A percentile compares a stretch with the other conserved stretches of the same genome.
Conservation (phyloP, 1,140 invertebrate species). For the Dysdera silvatica region DNA sequence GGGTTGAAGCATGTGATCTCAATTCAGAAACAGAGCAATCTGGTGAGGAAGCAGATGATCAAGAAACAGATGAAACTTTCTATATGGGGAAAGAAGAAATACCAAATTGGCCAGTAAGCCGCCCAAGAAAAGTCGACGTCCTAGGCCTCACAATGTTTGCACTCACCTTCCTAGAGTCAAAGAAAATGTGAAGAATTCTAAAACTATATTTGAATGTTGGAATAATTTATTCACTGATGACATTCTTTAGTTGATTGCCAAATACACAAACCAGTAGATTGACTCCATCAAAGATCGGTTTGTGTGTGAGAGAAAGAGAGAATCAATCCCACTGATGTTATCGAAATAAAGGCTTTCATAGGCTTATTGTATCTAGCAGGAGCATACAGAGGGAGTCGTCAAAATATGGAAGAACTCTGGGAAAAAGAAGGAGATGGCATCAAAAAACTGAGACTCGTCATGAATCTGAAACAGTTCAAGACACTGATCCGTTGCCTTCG, state of each 20-base stretch:
- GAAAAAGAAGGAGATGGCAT: constrained; percentile 13
- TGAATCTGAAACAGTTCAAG: constrained; percentile 17
- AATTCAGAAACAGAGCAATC: not conserved
- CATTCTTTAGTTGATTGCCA: constrained; percentile 3
- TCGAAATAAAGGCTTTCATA: constrained; percentile 26
- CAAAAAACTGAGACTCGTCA: constrained; percentile 18
- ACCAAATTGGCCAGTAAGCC: not conserved
- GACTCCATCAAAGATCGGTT: constrained; percentile 4
- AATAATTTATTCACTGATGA: not conserved
- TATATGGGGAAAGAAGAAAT: not conserved
- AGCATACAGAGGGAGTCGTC: not conserved
- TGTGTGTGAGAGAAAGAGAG: constrained; percentile 5
- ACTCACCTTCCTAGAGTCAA: not conserved
- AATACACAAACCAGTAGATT: constrained; percentile 20
- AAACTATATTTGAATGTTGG: not conserved
- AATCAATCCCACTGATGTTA: not conserved
- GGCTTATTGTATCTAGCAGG: constrained; percentile 19
- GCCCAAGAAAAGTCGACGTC: not conserved
- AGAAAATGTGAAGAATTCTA: not conserved
- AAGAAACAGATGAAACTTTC: not conserved
- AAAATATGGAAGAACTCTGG: constrained; percentile 13
- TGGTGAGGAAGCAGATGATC: not conserved
- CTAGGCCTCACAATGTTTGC: not conserved
- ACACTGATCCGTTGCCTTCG: constrained; percentile 3
- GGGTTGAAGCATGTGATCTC: not conserved